Evolutionary conservation across 2,888 invertebrate genomes (phyloP), one percentile per base, ranked within the genome.

Genomic region (Folsomia manolachei): DNA sequence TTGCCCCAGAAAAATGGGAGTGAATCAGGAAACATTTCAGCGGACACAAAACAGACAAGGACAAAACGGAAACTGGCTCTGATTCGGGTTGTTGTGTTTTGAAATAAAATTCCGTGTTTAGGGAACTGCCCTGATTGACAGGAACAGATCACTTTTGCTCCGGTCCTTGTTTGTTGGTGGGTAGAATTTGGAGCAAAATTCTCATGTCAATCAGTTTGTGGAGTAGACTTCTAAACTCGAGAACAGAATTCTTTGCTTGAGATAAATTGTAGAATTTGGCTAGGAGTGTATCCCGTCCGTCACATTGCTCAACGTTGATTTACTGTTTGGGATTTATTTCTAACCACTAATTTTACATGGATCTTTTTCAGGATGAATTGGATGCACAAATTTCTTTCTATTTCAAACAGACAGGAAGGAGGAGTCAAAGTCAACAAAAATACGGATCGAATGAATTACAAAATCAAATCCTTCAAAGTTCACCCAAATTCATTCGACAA

Each of bases 91-190:
- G 39, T 39, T 14, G 39, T 39, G 39, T 39, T 39, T 39, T 39
- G 7, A 39, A 39, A n/a, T n/a, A n/a, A n/a, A n/a, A n/a, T n/a
- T n/a, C n/a, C n/a, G n/a, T n/a, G n/a, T n/a, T n/a, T n/a, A n/a
- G n/a, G n/a, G n/a, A n/a, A n/a, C 18, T 51, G 51, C n/a, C 19
- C 19, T 56, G 56, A 56, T 56, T 56, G 56, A 56, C 56, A 21
- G 56, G 56, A 56, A 56, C 56, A 56, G 56, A 56, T 56, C 56
- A 56, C 56, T 56, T 56, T 56, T 56, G 56, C 11, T 51, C 56
- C n/a, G 56, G 56, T 56, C 21, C 19, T 14, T 9, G 7, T 56
- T 56, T n/a, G 19, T 56, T 7, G 19, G 21, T 56, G 56, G 18
- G 7, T 19, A 56, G 19, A 21, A 21, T 19, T 56, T 21, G 56